phyloP scores from a whole-genome alignment of 1,140 invertebrate genomes.

The Leptopilina clavipes region DNA sequence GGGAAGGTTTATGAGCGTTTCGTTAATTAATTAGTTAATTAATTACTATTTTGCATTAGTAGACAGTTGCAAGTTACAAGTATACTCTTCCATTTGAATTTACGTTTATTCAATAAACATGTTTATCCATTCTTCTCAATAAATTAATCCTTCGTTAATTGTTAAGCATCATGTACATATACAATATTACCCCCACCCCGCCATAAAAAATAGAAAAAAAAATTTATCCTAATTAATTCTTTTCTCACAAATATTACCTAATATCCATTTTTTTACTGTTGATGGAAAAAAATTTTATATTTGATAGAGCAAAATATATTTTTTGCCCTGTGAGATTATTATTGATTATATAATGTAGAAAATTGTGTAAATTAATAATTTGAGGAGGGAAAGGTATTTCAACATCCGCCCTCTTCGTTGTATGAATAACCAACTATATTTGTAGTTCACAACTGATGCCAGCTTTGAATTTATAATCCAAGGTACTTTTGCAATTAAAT shows the following conservation, averaged over 20 bases:
- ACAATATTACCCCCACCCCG: too few relatives aligned
- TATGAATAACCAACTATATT: constrained; percentile 47
- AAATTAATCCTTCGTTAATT: not conserved
- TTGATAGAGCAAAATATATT: too few relatives aligned
- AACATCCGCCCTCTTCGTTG: not conserved
- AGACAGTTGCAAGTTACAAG: not conserved
- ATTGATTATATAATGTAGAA: not conserved
- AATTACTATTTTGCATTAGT: not conserved
- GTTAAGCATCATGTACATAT: not conserved
- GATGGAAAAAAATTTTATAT: too few relatives aligned
- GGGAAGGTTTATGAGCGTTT: not conserved
- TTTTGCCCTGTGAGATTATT: too few relatives aligned
- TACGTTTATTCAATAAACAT: not conserved
- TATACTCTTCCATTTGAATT: not conserved
- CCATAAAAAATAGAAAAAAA: too few relatives aligned
- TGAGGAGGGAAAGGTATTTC: not conserved
- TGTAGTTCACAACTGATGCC: constrained; percentile 3
- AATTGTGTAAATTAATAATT: not conserved
- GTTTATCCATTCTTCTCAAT: not conserved
- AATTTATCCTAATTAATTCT: too few relatives aligned
- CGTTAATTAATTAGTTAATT: constrained; percentile 21
- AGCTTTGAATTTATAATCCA: constrained; percentile 37
- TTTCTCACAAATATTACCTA: too few relatives aligned
- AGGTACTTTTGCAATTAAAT: constrained; percentile 51
- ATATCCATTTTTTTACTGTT: too few relatives aligned